Percentiles rank a stretch among this genome's conserved stretches.
Conservation (phyloP, 2,113 vertebrate species). For the Nerophis ophidion region DNA sequence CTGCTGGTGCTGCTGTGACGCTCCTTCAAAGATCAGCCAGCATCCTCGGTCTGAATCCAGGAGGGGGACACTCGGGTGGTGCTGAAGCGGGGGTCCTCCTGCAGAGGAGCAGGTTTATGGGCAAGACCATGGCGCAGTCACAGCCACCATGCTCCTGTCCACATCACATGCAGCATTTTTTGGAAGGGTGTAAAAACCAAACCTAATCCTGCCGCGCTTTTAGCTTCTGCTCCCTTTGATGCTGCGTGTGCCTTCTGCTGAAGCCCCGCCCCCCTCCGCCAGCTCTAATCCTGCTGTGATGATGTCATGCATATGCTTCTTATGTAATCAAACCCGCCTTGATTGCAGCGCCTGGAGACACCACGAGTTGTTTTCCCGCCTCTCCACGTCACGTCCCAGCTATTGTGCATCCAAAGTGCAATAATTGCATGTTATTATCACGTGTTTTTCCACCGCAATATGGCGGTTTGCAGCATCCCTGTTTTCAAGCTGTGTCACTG, state of each 20-base stretch:
- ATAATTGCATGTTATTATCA: too few relatives aligned
- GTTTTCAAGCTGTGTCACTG: constrained; percentile 40
- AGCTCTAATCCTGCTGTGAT: constrained; percentile 60
- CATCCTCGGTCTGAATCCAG: background rate
- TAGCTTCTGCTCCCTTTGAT: constrained; percentile 22
- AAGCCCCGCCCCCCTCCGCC: constrained; percentile 22
- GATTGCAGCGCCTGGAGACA: background rate
- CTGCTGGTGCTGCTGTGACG: background rate
- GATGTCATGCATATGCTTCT: constrained; percentile 48
- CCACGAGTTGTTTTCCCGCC: constrained; percentile 23
- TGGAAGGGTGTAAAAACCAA: background rate
- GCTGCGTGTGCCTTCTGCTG: constrained; percentile 12
- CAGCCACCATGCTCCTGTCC: constrained; percentile 15
- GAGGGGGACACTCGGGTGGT: background rate
- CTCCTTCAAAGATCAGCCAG: background rate
- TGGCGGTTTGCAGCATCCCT: constrained; percentile 21
- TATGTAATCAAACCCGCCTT: constrained; percentile 55
- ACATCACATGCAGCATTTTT: constrained; percentile 16
- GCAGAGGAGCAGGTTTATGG: constrained; percentile 15
- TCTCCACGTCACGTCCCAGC: constrained; percentile 14
- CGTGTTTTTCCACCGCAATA: constrained; percentile 4
- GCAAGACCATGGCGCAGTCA: constrained; percentile 4
- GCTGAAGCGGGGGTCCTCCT: constrained; percentile 13
- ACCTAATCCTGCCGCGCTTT: constrained; percentile 32
- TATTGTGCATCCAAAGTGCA: constrained; percentile 7